Evolutionary conservation across 2,797 vertebrate genomes (phyloP).

Genomic region (Amblyopsis hoosieri): DNA sequence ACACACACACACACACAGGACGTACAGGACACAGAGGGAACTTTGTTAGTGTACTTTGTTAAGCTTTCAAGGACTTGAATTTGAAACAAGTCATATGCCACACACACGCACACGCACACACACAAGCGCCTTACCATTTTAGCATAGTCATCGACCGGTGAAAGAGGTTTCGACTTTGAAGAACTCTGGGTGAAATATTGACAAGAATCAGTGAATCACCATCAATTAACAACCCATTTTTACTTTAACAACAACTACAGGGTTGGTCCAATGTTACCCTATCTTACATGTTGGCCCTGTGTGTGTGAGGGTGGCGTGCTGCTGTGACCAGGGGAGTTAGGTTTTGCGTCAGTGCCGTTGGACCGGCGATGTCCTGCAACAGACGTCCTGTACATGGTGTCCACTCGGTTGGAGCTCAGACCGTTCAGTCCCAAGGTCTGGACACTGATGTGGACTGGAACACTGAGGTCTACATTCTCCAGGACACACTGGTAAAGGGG

Average conservation of each 20-base stretch:
- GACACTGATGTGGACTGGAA: slow-evolving; percentile 53
- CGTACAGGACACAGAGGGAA: slow-evolving; percentile 22
- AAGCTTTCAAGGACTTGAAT: neutral
- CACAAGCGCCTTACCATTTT: slow-evolving; percentile 25
- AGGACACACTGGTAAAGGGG: slow-evolving; percentile 54
- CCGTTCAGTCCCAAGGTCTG: slow-evolving; percentile 65
- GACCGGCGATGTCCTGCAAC: slow-evolving; percentile 9
- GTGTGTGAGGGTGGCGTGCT: neutral
- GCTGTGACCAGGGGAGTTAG: slow-evolving; percentile 2
- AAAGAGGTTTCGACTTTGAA: slow-evolving; percentile 20
- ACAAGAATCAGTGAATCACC: slow-evolving; percentile 1
- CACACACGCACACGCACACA: slow-evolving; percentile 1
- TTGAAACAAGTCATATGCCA: neutral
- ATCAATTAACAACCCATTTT: too few relatives aligned
- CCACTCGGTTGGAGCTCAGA: slow-evolving; percentile 57
- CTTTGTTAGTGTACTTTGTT: slow-evolving; percentile 5
- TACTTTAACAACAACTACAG: neutral
- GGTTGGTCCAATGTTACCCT: neutral
- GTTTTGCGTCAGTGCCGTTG: slow-evolving; percentile 11
- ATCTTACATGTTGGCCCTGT: slow-evolving; percentile 34
- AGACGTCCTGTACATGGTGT: slow-evolving; percentile 22
- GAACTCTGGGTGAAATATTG: slow-evolving; percentile 13
- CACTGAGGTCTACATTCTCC: slow-evolving; percentile 60
- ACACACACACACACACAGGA: slow-evolving; percentile 7
- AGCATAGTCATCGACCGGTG: slow-evolving; percentile 2